Conservation (phyloP, 2,113 vertebrate species). For the Halichoeres trimaculatus region DNA sequence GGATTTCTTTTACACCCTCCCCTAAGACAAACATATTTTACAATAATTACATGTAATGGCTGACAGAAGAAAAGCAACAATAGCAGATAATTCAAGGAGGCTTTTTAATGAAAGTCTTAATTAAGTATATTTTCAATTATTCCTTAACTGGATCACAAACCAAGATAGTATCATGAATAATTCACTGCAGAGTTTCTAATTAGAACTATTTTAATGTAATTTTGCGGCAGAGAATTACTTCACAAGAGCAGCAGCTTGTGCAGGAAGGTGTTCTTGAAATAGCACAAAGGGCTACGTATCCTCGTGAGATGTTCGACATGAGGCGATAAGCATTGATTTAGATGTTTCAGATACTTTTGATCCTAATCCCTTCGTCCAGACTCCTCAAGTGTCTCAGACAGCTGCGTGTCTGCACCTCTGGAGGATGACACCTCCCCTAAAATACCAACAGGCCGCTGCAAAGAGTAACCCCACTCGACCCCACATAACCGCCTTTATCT, state of each 20-base stretch:
- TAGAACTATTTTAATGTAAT: conserved; percentile 52
- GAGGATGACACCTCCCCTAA: conserved; percentile 40
- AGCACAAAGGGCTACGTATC: neutral
- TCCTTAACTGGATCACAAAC: conserved; percentile 51
- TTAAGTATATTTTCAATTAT: conserved; percentile 67
- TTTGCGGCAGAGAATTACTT: conserved; percentile 18
- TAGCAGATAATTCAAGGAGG: conserved; percentile 44
- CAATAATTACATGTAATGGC: conserved; percentile 43
- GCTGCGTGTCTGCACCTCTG: conserved; percentile 42
- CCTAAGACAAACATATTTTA: conserved; percentile 54
- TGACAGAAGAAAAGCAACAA: conserved; percentile 57
- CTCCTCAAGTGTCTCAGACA: conserved; percentile 45
- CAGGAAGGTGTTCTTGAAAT: conserved; percentile 25
- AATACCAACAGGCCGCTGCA: conserved; percentile 32
- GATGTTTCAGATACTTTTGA: conserved; percentile 32
- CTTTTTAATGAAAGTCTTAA: conserved; percentile 65
- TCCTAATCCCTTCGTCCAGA: conserved; percentile 20
- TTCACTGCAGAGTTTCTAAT: conserved; percentile 48
- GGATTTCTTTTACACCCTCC: conserved; percentile 21
- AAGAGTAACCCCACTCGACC: conserved; percentile 18
- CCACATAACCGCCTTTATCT: neutral
- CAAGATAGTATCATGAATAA: conserved; percentile 52
- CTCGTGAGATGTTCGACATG: conserved; percentile 39
- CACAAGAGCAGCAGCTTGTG: conserved; percentile 27
- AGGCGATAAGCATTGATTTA: conserved; percentile 49